phyloP scores from a whole-genome alignment of 2,888 invertebrate species.

The Psococerastis gibbosa region DNA sequence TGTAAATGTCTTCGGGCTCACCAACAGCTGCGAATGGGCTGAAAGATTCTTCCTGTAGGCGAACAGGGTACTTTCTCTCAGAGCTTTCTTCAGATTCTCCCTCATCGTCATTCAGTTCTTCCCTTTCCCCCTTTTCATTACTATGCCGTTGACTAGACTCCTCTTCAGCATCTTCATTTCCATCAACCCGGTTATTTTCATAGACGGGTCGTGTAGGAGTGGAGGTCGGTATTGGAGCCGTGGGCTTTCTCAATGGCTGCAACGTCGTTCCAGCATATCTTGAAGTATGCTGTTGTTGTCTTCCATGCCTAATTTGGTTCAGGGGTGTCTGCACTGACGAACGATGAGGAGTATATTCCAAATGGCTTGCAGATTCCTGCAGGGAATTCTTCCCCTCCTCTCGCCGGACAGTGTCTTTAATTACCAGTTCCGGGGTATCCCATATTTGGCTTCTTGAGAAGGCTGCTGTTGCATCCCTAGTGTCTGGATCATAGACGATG shows the following conservation, averaged over 20 bases:
- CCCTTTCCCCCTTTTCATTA: background rate
- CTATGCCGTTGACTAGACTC: background rate
- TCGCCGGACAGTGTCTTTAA: background rate
- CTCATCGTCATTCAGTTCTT: no score
- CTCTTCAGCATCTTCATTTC: background rate
- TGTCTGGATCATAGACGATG: background rate
- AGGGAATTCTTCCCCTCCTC: background rate
- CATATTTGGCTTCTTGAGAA: background rate
- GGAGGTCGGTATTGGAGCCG: background rate
- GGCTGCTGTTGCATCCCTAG: background rate
- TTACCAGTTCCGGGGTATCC: background rate
- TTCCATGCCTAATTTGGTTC: background rate
- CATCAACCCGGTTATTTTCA: no score
- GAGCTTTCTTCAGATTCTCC: background rate
- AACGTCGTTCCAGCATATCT: no score
- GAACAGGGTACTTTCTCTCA: background rate
- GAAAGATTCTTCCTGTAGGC: background rate
- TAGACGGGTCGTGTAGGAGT: background rate
- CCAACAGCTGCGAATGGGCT: background rate
- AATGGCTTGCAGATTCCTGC: background rate
- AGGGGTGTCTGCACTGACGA: background rate
- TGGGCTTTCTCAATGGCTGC: background rate
- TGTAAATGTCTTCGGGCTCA: background rate
- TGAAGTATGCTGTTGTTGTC: background rate
- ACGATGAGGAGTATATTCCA: background rate